Conservation (phyloP, 2,797 vertebrate genomes). For the Bovichtus diacanthus region DNA sequence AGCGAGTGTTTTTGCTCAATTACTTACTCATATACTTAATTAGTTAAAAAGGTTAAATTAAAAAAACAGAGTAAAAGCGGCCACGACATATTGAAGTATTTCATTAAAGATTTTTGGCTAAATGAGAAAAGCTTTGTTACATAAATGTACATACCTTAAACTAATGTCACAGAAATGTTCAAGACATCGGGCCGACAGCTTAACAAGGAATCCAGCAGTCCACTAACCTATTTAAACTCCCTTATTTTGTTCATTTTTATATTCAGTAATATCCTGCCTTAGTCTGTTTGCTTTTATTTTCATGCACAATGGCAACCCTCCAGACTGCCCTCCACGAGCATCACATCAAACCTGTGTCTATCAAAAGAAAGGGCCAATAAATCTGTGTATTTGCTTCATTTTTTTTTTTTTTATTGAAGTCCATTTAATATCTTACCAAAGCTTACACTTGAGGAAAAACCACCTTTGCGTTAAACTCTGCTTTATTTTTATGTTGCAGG, state of each 20-base stretch:
- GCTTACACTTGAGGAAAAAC: conserved; percentile 27
- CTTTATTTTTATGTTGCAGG: conserved; percentile 63
- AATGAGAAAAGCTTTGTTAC: neutral
- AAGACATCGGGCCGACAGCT: neutral
- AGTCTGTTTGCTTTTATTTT: conserved; percentile 9
- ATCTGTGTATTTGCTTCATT: conserved; percentile 1
- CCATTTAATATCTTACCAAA: conserved; percentile 20
- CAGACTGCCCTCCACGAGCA: too few relatives aligned
- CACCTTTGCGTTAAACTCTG: conserved; percentile 48
- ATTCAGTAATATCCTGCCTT: neutral
- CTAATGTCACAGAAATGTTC: neutral
- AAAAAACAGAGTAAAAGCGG: neutral
- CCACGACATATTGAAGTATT: neutral
- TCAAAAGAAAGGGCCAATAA: conserved; percentile 13
- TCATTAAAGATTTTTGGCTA: neutral
- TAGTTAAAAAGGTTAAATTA: neutral
- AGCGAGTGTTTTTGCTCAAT: neutral
- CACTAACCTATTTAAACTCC: neutral
- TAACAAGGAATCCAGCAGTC: neutral
- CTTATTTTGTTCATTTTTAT: neutral
- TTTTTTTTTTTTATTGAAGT: conserved; percentile 30
- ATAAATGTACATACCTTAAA: neutral
- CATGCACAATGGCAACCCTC: neutral
- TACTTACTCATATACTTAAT: neutral
- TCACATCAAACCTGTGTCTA: too few relatives aligned